A percentile compares a stretch with the other conserved stretches of the same genome.
Evolutionary conservation across 2,113 vertebrate species (phyloP).

Genomic region (Equus przewalskii): DNA sequence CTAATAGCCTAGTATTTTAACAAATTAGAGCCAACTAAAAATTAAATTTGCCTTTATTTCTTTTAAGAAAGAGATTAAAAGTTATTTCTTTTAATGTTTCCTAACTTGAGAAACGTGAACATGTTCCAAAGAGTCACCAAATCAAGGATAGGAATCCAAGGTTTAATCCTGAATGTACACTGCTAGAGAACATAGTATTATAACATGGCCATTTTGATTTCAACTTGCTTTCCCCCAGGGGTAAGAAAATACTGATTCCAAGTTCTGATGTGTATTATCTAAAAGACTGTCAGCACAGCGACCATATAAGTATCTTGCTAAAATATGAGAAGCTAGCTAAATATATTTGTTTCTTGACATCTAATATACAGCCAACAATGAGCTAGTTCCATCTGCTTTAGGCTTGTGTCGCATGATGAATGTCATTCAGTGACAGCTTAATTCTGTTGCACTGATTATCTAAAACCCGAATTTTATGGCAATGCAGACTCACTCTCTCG

Average conservation of each 20-base stretch:
- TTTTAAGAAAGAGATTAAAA: neutral
- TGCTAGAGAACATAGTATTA: neutral
- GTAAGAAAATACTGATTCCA: constrained; percentile 24
- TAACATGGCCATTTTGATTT: constrained; percentile 33
- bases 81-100: neutral
- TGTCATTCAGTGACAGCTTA: constrained; percentile 80
- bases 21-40: constrained; percentile 41
- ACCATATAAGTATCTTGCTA: constrained; percentile 62
- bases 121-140: neutral
- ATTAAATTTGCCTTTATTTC: neutral
- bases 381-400: constrained; percentile 79
- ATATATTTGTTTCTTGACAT: constrained; percentile 81
- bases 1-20: neutral
- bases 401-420: constrained; percentile 60
- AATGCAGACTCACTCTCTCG: constrained; percentile 11
- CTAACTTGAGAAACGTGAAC: constrained; percentile 1
- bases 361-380: constrained; percentile 72
- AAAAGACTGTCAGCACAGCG: constrained; percentile 54
- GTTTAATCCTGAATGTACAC: neutral
- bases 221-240: neutral
- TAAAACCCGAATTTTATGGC: constrained; percentile 75
- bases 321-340: constrained; percentile 73
- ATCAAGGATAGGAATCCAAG: neutral
- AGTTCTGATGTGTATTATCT: constrained; percentile 26
- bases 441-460: constrained; percentile 77